Evolutionary conservation across 2,113 vertebrate genomes (phyloP).

Genomic region (Ctenomys sociabilis): DNA sequence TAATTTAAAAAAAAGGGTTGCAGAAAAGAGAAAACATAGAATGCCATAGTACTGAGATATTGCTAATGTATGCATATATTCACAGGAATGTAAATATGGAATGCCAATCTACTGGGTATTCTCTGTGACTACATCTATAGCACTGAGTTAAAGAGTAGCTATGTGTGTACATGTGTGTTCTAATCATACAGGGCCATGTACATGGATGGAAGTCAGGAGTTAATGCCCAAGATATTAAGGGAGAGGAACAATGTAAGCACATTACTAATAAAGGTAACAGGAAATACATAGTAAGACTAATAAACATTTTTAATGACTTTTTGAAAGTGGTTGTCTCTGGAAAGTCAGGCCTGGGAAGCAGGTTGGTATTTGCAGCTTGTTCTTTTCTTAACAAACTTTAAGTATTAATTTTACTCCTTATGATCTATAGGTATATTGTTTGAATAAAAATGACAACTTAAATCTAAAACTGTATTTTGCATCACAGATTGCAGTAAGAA

Average conservation of each 20-base stretch:
- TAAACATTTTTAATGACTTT: not conserved
- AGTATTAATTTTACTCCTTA: not conserved
- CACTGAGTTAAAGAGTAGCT: not conserved
- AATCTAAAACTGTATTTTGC: not conserved
- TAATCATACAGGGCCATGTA: not conserved
- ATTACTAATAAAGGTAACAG: not conserved
- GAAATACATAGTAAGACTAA: not conserved
- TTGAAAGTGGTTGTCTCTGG: not conserved
- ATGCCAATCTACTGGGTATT: not conserved
- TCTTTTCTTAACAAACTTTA: not conserved
- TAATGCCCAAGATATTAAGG: not conserved
- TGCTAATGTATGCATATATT: not conserved
- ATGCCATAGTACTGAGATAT: not conserved
- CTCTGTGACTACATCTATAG: not conserved
- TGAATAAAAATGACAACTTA: constrained; percentile 26
- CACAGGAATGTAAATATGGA: not conserved
- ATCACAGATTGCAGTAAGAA: not conserved
- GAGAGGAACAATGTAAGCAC: not conserved
- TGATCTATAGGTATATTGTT: not conserved
- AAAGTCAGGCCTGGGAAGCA: not conserved
- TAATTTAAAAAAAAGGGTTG: not conserved
- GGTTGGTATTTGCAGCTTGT: not conserved
- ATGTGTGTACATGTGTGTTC: not conserved
- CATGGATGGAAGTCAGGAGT: not conserved
- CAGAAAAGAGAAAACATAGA: not conserved